A percentile compares a stretch with the other conserved stretches of the same genome.
Evolutionary conservation across 53 echinoderm and acorn worm genomes (phyloP).

Genomic region (Antedon mediterranea): DNA sequence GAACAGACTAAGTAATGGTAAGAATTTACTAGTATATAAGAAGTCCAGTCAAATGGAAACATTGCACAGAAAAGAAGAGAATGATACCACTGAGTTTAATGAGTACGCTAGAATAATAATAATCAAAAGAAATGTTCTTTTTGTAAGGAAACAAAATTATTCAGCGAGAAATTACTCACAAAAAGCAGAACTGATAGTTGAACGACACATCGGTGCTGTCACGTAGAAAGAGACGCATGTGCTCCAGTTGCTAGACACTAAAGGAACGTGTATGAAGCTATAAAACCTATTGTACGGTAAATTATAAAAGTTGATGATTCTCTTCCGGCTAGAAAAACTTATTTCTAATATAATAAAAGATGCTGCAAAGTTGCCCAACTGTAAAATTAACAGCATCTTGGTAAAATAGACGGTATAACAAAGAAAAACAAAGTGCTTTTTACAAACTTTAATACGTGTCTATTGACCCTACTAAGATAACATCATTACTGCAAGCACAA

Average conservation of each 20-base stretch:
- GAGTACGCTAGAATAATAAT: not conserved
- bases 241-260: not conserved
- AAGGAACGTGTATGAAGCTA: not conserved
- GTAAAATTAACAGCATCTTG: not conserved
- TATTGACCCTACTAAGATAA: not conserved
- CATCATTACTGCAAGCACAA: not conserved
- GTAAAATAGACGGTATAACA: not conserved
- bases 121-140: not conserved
- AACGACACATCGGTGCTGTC: not conserved
- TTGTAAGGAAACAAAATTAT: not conserved
- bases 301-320: not conserved
- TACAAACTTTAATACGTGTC: not conserved
- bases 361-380: not conserved
- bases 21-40: not conserved
- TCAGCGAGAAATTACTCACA: conserved; percentile 1
- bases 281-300: not conserved
- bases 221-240: not conserved
- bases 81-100: not conserved
- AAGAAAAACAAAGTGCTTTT: not conserved
- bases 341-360: not conserved
- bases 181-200: not conserved
- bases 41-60: not conserved
- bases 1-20: not conserved
- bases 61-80: not conserved
- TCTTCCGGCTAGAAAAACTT: not conserved